phyloP scores from a whole-genome alignment of 2,888 invertebrate genomes.

The Diadegma fenestrale region DNA sequence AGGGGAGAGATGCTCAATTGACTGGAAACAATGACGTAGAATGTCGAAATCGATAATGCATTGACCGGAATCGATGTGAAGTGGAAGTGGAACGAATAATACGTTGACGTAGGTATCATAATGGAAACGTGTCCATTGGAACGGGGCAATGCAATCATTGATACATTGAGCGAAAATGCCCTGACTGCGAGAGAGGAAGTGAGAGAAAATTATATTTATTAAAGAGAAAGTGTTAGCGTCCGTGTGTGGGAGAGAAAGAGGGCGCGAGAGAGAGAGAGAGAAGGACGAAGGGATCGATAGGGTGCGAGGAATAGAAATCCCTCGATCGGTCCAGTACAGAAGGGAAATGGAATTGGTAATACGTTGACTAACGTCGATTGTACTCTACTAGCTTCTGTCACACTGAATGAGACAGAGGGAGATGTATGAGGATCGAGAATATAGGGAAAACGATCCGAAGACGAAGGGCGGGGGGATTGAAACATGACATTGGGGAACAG shows the following conservation, averaged over 20 bases:
- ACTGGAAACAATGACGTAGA: constrained; percentile 72
- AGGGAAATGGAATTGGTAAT: constrained; percentile 71
- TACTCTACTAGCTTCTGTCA: constrained; percentile 62
- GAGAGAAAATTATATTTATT: constrained; percentile 43
- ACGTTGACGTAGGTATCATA: constrained; percentile 71
- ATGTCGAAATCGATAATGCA: constrained; percentile 70
- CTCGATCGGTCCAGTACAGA: constrained; percentile 62
- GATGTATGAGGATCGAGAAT: constrained; percentile 58
- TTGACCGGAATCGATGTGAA: constrained; percentile 70
- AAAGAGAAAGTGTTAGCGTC: constrained; percentile 14
- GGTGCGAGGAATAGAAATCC: constrained; percentile 47
- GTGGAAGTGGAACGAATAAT: constrained; percentile 71
- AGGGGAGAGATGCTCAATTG: constrained; percentile 62
- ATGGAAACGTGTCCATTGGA: constrained; percentile 69
- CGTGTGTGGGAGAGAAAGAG: constrained; percentile 18
- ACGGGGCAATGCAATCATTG: constrained; percentile 70
- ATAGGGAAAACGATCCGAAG: constrained; percentile 55
- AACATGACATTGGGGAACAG: constrained; percentile 68
- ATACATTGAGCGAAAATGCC: constrained; percentile 71
- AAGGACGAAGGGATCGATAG: constrained; percentile 14
- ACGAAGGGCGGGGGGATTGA: constrained; percentile 53
- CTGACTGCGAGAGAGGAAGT: constrained; percentile 9
- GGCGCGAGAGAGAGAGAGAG: constrained; percentile 55
- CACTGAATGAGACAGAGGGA: constrained; percentile 41
- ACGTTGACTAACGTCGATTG: constrained; percentile 72